phyloP scores from a whole-genome alignment of 1,140 invertebrate species.

The Mercenaria mercenaria region DNA sequence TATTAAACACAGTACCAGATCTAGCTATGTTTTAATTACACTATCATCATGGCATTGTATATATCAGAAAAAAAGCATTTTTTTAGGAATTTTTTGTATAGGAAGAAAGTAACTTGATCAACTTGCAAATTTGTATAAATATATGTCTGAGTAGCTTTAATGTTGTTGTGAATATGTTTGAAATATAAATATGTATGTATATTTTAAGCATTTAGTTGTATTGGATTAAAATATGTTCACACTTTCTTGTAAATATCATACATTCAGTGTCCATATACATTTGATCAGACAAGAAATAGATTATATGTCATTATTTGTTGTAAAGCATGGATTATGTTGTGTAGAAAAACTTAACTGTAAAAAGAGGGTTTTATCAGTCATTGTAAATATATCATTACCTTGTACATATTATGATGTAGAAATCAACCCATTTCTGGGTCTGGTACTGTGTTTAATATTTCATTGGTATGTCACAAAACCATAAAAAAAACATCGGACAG shows the following conservation, averaged over 20 bases:
- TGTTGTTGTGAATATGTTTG: background rate
- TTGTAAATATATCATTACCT: background rate
- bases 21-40: background rate
- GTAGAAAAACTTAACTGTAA: background rate
- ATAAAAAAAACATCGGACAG: background rate
- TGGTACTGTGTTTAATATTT: background rate
- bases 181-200: background rate
- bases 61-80: background rate
- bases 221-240: background rate
- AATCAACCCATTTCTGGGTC: background rate
- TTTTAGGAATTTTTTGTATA: constrained; percentile 1
- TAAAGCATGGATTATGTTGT: background rate
- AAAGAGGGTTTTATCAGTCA: background rate
- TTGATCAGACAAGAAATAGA: background rate
- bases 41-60: background rate
- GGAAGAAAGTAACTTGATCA: background rate
- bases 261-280: background rate
- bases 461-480: background rate
- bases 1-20: background rate
- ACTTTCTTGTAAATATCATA: background rate
- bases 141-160: background rate
- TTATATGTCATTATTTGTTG: background rate
- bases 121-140: too few species aligned
- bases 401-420: background rate
- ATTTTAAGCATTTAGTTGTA: background rate